Base-by-base conservation (phyloP, 2,113 vertebrate genomes). In the Dipodomys merriami region DNA sequence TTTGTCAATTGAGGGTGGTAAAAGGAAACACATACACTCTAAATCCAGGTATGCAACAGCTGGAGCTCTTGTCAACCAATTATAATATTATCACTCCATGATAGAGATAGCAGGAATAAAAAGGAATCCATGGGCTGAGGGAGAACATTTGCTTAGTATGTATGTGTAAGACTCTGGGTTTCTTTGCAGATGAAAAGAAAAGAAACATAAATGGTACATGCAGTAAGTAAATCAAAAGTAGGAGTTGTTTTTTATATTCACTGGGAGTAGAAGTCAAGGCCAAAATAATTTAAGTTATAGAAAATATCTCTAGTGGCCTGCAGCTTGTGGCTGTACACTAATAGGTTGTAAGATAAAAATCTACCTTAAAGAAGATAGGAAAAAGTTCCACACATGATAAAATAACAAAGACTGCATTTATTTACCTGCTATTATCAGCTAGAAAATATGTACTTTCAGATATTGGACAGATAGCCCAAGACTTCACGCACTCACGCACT, bases 391-490 rank as follows among this genome's bases (percentile, higher is more conserved):
- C 11, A 33, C n/a, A 78, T 5, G 57, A 69, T 1, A 49, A 33
- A 73, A 22, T 39, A 82, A 67, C 20, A 78, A 78, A 20, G n/a
- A 80, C 57, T 39, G 83, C 72, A 76, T 71, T 83, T 94, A 90
- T 30, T 81, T 15, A 29, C 25, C 77, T 89, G 39, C 4, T 60
- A 3, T 83, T 80, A 83, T 57, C 53, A 86, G 64, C 25, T 33
- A 92, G 77, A 86, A 79, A 87, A 78, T 35, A 6, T 79, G 22
- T 7, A 73, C 76, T 85, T 92, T 94, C 9, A 68, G 67, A 89
- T 33, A 86, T 30, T 83, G 67, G 44, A 86, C 6, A 39, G 35
- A 69, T 39, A 35, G 25, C 23, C 78, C 0, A 79, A 53, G 29
- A 83, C 30, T 87, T 80, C 3, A 64, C 23, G 60, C 6, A 86